phyloP scores from a whole-genome alignment of 2,888 invertebrate genomes.

The Leptopilina myrica region DNA sequence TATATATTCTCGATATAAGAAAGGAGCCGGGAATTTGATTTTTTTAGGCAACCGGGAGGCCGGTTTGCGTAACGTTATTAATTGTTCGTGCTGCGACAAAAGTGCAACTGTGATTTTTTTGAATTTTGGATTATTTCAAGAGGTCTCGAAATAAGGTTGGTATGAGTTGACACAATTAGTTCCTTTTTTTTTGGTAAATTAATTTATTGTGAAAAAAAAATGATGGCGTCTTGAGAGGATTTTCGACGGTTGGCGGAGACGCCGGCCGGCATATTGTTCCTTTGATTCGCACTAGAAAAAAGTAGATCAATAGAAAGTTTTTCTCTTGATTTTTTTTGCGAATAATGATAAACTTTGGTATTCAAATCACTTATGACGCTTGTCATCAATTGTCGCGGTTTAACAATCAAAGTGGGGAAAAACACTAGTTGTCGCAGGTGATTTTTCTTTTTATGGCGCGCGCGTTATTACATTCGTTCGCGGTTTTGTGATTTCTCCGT shows the following conservation, averaged over 20 bases:
- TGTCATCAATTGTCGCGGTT: conserved; percentile 12
- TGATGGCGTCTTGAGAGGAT: conserved; percentile 4
- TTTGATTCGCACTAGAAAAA: neutral
- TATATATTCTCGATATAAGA: neutral
- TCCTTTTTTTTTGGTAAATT: neutral
- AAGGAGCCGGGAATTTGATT: no score
- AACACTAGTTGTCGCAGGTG: conserved; percentile 2
- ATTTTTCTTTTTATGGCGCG: neutral
- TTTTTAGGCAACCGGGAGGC: neutral
- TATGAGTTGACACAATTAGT: neutral
- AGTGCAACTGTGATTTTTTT: conserved; percentile 36
- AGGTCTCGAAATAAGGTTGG: conserved; percentile 7
- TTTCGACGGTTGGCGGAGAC: conserved; percentile 22
- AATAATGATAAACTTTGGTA: no score
- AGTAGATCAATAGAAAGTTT: conserved; percentile 6
- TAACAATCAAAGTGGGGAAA: neutral
- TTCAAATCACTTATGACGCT: neutral
- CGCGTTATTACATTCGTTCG: conserved; percentile 2
- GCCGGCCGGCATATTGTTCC: conserved; percentile 35
- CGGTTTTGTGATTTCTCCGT: conserved; percentile 12
- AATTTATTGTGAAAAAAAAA: neutral
- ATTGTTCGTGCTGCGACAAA: conserved; percentile 6
- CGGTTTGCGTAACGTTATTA: neutral
- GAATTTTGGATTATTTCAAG: conserved; percentile 35
- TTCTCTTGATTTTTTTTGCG: neutral